Conservation (phyloP, 1,140 invertebrate species). For the Pachypeltis micranthus region DNA sequence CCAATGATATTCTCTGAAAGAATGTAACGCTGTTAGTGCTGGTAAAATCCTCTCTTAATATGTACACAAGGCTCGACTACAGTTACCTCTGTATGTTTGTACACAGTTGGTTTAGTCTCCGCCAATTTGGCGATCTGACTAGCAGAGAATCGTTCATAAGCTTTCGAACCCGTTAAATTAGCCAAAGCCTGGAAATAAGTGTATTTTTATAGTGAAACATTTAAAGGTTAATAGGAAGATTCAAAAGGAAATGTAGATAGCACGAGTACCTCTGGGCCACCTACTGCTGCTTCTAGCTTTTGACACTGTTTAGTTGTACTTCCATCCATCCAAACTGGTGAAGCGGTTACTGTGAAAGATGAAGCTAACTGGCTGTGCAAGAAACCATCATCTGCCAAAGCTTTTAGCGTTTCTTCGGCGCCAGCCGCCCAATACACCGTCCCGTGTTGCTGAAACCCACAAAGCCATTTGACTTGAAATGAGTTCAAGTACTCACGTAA, state of each 20-base stretch:
- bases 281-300: slow-evolving; percentile 63
- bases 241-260: background rate
- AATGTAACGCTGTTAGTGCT: too few relatives aligned
- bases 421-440: slow-evolving; percentile 86
- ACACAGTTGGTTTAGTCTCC: slow-evolving; percentile 56
- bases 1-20: slow-evolving; percentile 72
- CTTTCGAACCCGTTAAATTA: slow-evolving; percentile 78
- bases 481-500: too few relatives aligned
- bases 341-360: slow-evolving; percentile 62
- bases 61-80: too few relatives aligned
- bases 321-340: slow-evolving; percentile 96
- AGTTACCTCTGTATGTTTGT: slow-evolving; percentile 64
- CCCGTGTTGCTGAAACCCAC: slow-evolving; percentile 85
- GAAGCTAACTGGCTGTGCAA: slow-evolving; percentile 69
- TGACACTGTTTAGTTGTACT: slow-evolving; percentile 72
- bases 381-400: slow-evolving; percentile 59
- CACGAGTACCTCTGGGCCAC: slow-evolving; percentile 53
- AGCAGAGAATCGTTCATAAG: slow-evolving; percentile 88
- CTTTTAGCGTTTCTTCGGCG: slow-evolving; percentile 48
- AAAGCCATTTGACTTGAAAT: too few relatives aligned
- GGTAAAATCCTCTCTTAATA: too few relatives aligned
- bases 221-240: too few relatives aligned
- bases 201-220: too few relatives aligned
- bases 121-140: slow-evolving; percentile 84
- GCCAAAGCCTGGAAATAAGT: slow-evolving; percentile 52